phyloP scores from a whole-genome alignment of 2,797 vertebrate species.

The Coilia nasus region DNA sequence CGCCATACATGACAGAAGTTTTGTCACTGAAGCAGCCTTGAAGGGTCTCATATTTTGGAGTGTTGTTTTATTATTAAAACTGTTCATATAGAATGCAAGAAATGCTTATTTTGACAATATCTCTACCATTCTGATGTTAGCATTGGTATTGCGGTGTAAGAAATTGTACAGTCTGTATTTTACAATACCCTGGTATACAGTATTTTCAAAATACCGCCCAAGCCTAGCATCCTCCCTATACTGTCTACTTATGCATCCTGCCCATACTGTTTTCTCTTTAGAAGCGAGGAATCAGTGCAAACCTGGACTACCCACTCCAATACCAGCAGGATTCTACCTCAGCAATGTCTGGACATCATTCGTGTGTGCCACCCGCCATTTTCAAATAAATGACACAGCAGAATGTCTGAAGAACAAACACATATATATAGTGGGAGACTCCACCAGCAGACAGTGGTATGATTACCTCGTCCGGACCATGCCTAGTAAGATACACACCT shows the following conservation, averaged over 20 bases:
- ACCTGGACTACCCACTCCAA: conserved; percentile 37
- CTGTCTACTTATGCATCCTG: background rate
- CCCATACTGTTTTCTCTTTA: background rate
- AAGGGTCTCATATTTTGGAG: too few species aligned
- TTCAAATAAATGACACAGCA: background rate
- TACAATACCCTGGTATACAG: too few species aligned
- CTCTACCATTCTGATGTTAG: too few species aligned
- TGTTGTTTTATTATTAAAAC: too few species aligned
- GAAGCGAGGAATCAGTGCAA: conserved; percentile 8
- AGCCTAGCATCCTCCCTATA: too few species aligned
- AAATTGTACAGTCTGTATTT: too few species aligned
- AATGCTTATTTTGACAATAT: too few species aligned
- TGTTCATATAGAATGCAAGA: too few species aligned
- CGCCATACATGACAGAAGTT: too few species aligned
- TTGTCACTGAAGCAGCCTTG: too few species aligned
- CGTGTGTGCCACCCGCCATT: conserved; percentile 29
- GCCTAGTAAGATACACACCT: background rate
- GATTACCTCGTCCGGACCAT: conserved; percentile 43
- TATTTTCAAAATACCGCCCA: too few species aligned
- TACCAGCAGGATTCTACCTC: conserved; percentile 60
- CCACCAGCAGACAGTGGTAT: conserved; percentile 56
- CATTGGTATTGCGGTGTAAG: too few species aligned
- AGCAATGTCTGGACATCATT: conserved; percentile 50
- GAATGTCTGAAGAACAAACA: conserved; percentile 48
- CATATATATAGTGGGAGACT: conserved; percentile 57